Base-by-base conservation (phyloP, 2,797 vertebrate genomes). In the Lacerta bilineata region DNA sequence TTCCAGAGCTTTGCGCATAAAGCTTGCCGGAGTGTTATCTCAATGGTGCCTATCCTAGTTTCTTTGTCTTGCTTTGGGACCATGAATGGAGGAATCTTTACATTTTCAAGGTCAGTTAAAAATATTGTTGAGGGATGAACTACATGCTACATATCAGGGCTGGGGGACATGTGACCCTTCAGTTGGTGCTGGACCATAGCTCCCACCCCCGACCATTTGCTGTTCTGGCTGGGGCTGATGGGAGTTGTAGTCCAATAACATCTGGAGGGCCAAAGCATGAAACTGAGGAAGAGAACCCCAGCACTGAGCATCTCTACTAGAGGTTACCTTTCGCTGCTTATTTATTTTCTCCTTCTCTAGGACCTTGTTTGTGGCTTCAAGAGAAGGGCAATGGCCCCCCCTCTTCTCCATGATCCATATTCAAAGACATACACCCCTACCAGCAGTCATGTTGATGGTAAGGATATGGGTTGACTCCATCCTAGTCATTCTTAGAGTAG, bases 341-440 rank as follows among this genome's bases (percentile, higher is more conserved):
- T 71, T 91, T 29, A 17, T 74, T 91, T 66, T 92, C 55, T 91
- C 87, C 80, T 89, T n/a, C 87, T 77, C 87, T 77, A 97, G 96
- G 93, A 96, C 96, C 81, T 89, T 97, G 1, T 97, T 97, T 94
- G 96, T 95, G 91, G 96, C 96, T 84, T 96, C 96, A 89, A 95
- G 96, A 50, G 96, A 97, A 92, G 96, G 96, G 33, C 96, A 97
- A 33, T 97, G 96, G 96, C 96, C 96, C 80, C 93, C 93, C 39
- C 94, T 97, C 80, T 97, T 97, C 91, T 95, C 96, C 39, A 97
- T 97, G 96, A 97, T 97, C 89, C 96, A 97, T 88, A 95, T 97
- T 66, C 92, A 94, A 90, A 95, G 91, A 46, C 95, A 96, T 20
- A 97, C 96, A 0, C 96, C 96, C 1, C 96, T 97, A 87, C 96